Evolutionary conservation across 1,140 invertebrate species (phyloP).

Genomic region (Sarcophaga peregrina): DNA sequence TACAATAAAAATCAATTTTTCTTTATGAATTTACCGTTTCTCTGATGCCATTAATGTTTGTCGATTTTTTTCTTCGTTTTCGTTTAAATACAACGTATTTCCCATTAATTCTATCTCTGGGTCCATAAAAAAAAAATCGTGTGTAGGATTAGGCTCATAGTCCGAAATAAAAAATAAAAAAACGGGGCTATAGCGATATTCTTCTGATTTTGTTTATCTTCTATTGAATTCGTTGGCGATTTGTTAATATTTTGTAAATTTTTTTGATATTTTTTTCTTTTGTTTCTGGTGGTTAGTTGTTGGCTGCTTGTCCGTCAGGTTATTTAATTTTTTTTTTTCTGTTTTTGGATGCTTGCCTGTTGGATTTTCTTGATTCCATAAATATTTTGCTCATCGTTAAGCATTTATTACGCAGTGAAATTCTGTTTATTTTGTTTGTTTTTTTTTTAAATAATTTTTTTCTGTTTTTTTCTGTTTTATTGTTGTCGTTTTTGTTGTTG

Average conservation of each 20-base stretch:
- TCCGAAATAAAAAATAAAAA: background rate
- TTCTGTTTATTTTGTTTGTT: background rate
- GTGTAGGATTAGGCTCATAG: constrained; percentile 1
- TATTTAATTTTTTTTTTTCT: background rate
- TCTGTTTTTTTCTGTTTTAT: too few species aligned
- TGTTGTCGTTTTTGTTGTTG: too few species aligned
- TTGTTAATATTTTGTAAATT: constrained; percentile 1
- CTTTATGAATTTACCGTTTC: background rate
- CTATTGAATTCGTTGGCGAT: background rate
- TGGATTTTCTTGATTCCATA: background rate
- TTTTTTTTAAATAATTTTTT: background rate
- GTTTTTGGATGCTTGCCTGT: background rate
- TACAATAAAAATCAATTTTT: background rate
- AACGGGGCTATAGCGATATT: background rate
- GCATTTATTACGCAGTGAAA: constrained; percentile 4
- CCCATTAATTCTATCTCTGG: background rate
- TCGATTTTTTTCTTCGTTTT: background rate
- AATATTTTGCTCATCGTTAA: constrained; percentile 15
- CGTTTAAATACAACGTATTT: background rate
- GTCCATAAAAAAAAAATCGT: constrained; percentile 17
- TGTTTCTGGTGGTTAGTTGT: too few species aligned
- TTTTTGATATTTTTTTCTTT: too few species aligned
- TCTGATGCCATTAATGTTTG: background rate
- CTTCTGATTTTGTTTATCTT: background rate
- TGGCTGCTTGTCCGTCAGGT: background rate